Conservation (phyloP, 1,140 invertebrate species). For the Medauroidea extradentata region DNA sequence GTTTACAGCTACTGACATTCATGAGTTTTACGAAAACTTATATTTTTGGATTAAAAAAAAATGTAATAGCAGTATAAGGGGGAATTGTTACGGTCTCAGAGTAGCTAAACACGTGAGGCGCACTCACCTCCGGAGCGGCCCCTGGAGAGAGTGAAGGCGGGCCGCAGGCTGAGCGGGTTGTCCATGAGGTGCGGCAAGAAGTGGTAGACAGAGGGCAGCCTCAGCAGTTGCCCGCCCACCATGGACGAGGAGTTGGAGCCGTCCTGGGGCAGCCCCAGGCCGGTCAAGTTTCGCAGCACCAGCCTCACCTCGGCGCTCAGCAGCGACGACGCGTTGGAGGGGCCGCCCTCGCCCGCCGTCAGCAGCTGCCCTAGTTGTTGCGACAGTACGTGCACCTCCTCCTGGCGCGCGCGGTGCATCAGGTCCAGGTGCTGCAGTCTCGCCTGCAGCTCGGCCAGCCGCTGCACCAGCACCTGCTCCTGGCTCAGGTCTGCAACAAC, state of each 20-base stretch:
- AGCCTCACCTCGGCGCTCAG: slow-evolving; percentile 22
- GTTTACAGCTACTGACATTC: no score
- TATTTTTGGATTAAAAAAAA: slow-evolving; percentile 2
- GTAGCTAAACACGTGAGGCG: neutral
- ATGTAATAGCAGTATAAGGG: no score
- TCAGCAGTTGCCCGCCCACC: slow-evolving; percentile 37
- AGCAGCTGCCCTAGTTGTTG: slow-evolving; percentile 51
- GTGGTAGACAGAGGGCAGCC: slow-evolving; percentile 74
- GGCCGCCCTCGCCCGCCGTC: slow-evolving; percentile 32
- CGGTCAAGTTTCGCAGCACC: slow-evolving; percentile 35
- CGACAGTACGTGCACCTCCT: slow-evolving; percentile 61
- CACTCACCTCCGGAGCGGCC: slow-evolving; percentile 60
- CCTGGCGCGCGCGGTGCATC: slow-evolving; percentile 62
- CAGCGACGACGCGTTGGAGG: slow-evolving; percentile 49
- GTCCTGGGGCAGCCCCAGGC: slow-evolving; percentile 35
- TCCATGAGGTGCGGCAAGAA: slow-evolving; percentile 84
- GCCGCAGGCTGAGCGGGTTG: slow-evolving; percentile 69
- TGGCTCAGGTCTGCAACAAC: slow-evolving; percentile 47
- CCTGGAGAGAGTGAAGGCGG: slow-evolving; percentile 72
- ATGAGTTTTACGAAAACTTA: no score
- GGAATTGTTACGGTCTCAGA: no score
- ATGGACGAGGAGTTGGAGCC: neutral
- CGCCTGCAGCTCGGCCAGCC: slow-evolving; percentile 64
- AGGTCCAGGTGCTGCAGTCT: slow-evolving; percentile 66
- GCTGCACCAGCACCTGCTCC: slow-evolving; percentile 61